phyloP scores from a whole-genome alignment of 2,113 vertebrate species.

The Brienomyrus longianalis region DNA sequence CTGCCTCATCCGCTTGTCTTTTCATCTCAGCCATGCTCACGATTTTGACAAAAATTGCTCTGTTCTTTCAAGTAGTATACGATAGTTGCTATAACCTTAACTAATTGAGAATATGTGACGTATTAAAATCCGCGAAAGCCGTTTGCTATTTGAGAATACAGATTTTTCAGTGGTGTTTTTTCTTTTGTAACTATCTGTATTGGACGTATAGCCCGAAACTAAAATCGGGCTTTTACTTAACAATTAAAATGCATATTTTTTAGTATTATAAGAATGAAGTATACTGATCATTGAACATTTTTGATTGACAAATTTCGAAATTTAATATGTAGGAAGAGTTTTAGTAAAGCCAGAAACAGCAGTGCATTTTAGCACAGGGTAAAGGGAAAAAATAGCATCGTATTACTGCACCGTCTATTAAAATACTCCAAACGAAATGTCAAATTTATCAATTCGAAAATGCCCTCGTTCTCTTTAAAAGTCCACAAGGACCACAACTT shows the following conservation, averaged over 20 bases:
- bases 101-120: not conserved
- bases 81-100: not conserved
- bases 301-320: not conserved
- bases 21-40: not conserved
- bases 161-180: not conserved
- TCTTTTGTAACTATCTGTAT: not conserved
- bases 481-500: slow-evolving; percentile 4
- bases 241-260: not conserved
- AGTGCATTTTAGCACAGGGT: not conserved
- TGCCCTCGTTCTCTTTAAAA: slow-evolving; percentile 37
- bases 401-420: not conserved
- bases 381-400: not conserved
- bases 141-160: not conserved
- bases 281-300: not conserved
- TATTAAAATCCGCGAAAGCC: not conserved
- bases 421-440: not conserved
- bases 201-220: not conserved
- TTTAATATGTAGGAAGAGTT: not conserved
- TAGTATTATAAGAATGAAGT: not conserved
- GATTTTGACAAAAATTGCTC: not conserved
- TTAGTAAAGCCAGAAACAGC: not conserved
- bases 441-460: not conserved
- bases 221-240: not conserved
- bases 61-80: not conserved
- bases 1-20: not conserved